These are phyloP conservation scores for Oreortyx pictus DNA, from an alignment of 2,797 vertebrate genomes.

Conservation along the genomic window DNA sequence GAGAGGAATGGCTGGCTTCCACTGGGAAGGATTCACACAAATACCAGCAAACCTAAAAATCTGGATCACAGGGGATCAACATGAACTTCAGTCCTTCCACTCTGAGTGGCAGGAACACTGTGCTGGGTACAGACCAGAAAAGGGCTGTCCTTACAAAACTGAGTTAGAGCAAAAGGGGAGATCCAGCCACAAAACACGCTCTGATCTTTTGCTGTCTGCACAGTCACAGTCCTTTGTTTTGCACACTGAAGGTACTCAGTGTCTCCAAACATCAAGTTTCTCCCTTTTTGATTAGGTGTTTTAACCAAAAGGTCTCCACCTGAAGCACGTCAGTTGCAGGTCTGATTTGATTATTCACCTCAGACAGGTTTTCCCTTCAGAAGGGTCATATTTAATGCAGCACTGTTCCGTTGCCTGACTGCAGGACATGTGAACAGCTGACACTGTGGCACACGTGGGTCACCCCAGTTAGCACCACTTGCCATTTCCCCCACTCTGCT, in stretches of 20 bases:
- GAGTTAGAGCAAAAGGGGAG: not conserved
- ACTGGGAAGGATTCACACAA: not conserved
- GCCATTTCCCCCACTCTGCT: not conserved
- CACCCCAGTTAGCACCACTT: not conserved
- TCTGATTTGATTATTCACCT: not conserved
- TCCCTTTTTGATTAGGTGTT: not conserved
- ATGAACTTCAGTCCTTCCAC: not conserved
- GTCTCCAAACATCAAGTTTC: not conserved
- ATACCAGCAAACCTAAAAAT: not conserved
- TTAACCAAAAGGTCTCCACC: not conserved
- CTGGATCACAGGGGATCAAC: not conserved
- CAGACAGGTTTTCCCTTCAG: not conserved
- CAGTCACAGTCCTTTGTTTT: not conserved
- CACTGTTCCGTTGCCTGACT: not conserved
- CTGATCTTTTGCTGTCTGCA: not conserved
- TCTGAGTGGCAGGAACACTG: not conserved
- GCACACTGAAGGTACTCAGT: not conserved
- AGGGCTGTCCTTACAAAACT: fast-evolving
- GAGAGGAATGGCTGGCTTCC: not conserved
- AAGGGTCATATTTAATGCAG: slow-evolving; percentile 1
- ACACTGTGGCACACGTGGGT: not conserved
- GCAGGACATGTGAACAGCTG: not conserved
- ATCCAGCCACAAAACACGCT: not conserved
- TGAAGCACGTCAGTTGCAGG: not conserved
- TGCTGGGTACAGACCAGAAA: not conserved